Conservation (phyloP, 2,888 invertebrate genomes). For the Mythimna pallens region DNA sequence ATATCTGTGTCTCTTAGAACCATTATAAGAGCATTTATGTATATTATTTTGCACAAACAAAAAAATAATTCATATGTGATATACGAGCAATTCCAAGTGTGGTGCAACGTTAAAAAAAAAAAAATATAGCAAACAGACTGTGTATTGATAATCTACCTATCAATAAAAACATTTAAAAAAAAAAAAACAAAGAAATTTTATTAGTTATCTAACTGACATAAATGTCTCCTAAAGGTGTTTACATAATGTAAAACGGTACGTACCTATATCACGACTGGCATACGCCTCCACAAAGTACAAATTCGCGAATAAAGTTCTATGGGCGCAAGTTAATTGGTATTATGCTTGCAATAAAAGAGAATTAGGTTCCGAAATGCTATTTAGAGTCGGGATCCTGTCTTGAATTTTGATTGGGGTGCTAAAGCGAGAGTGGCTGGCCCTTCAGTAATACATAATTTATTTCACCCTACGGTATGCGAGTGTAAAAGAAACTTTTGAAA, state of each 20-base stretch:
- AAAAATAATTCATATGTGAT: too few relatives aligned
- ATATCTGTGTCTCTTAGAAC: too few relatives aligned
- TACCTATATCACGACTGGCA: conserved; percentile 30
- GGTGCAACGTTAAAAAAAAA: too few relatives aligned
- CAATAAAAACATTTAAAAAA: too few relatives aligned
- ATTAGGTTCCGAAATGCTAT: conserved; percentile 73
- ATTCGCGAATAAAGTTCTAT: conserved; percentile 48
- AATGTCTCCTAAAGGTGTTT: conserved; percentile 1
- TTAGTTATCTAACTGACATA: neutral
- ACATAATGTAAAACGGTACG: conserved; percentile 28
- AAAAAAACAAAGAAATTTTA: too few relatives aligned
- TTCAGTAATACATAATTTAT: conserved; percentile 43
- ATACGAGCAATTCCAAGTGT: too few relatives aligned
- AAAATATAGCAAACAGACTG: too few relatives aligned
- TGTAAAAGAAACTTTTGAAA: conserved; percentile 34
- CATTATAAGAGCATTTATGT: too few relatives aligned
- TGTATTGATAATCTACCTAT: too few relatives aligned
- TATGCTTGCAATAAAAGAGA: conserved; percentile 73
- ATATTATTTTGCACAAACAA: too few relatives aligned
- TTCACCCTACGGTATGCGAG: conserved; percentile 24
- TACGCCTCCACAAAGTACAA: conserved; percentile 27
- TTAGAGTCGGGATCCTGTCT: conserved; percentile 70
- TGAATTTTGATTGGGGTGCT: conserved; percentile 75
- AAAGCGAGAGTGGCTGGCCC: conserved; percentile 26
- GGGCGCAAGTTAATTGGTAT: conserved; percentile 69